Evolutionary conservation across 2,888 invertebrate species (phyloP).

Genomic region (Zonitis immaculata): DNA sequence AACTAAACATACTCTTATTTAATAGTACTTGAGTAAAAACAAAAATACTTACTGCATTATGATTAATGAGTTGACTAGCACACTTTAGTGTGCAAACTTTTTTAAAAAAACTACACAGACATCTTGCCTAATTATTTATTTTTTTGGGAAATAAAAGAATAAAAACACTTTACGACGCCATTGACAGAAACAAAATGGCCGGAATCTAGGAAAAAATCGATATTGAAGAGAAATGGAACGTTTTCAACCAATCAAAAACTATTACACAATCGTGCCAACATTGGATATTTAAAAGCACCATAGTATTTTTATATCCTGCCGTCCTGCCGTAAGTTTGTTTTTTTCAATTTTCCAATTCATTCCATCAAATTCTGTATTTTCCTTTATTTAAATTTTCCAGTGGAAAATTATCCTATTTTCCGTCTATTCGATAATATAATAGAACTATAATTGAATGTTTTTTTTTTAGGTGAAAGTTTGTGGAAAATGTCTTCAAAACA

Average conservation of each 20-base stretch:
- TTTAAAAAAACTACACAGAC: constrained; percentile 64
- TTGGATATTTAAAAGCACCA: background rate
- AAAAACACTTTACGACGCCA: constrained; percentile 40
- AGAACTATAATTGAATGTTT: too few species aligned
- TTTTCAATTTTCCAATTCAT: too few species aligned
- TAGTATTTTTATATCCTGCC: background rate
- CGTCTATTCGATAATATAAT: too few species aligned
- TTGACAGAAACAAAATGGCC: constrained; percentile 23
- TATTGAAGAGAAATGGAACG: background rate
- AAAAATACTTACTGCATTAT: constrained; percentile 65
- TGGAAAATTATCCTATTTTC: too few species aligned
- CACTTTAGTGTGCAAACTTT: constrained; percentile 68
- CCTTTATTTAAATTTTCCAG: too few species aligned
- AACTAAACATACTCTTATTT: background rate
- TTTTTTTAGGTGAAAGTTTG: too few species aligned
- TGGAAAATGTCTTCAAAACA: too few species aligned
- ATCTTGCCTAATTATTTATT: constrained; percentile 60
- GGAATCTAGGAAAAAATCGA: background rate
- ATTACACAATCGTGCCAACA: background rate
- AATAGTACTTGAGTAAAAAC: constrained; percentile 19
- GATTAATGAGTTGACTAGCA: constrained; percentile 56
- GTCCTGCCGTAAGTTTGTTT: too few species aligned
- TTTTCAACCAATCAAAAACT: background rate
- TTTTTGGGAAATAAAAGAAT: constrained; percentile 53
- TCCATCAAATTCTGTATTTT: too few species aligned